Conservation (phyloP, 2,888 invertebrate species). For the Phortica magna region DNA sequence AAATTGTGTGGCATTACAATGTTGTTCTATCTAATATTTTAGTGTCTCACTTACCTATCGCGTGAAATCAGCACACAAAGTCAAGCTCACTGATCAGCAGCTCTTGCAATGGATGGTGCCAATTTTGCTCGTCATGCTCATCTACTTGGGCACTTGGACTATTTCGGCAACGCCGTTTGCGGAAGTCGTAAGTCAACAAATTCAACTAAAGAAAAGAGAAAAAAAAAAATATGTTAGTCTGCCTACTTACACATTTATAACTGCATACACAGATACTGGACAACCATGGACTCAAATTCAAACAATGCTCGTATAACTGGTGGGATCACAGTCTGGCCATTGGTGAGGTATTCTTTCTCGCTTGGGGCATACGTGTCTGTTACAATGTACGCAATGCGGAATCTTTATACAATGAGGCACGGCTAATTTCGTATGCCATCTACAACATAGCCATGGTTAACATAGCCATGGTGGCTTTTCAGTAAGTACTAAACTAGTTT, state of each 20-base stretch:
- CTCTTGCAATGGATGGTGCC: slow-evolving; percentile 95
- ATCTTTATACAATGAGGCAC: slow-evolving; percentile 94
- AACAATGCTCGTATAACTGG: slow-evolving; percentile 94
- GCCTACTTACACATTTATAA: background rate
- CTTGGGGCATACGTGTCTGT: slow-evolving; percentile 92
- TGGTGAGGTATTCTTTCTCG: slow-evolving; percentile 87
- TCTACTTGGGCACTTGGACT: slow-evolving; percentile 94
- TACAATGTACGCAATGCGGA: slow-evolving; percentile 94
- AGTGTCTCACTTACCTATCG: slow-evolving; percentile 95
- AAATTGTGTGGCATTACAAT: background rate
- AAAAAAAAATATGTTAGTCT: background rate
- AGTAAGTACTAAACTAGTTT: slow-evolving; percentile 83
- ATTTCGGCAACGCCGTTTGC: slow-evolving; percentile 91
- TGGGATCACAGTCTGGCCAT: slow-evolving; percentile 96
- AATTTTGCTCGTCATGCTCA: slow-evolving; percentile 91
- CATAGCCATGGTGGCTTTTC: slow-evolving; percentile 93
- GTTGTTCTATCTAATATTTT: background rate
- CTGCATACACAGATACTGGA: slow-evolving; percentile 82
- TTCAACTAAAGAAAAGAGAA: no score
- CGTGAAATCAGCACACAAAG: slow-evolving; percentile 94
- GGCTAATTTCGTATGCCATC: slow-evolving; percentile 94
- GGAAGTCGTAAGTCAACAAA: slow-evolving; percentile 81
- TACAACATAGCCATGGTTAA: slow-evolving; percentile 97
- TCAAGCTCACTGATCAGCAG: slow-evolving; percentile 95
- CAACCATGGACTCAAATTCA: slow-evolving; percentile 88